Conservation (phyloP, 1,140 invertebrate species). For the Bombus confusus region DNA sequence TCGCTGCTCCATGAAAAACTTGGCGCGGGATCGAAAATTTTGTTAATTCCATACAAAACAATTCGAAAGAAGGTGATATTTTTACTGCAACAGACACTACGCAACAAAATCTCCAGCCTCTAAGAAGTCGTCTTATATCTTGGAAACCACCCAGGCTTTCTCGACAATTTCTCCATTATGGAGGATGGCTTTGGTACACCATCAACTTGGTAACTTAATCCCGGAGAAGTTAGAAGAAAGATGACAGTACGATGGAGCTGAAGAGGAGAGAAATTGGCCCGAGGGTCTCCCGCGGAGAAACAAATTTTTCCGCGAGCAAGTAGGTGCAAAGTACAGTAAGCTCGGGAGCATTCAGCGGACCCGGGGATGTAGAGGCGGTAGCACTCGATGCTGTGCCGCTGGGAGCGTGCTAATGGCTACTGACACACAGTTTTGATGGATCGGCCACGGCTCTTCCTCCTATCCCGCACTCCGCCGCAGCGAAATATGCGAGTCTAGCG, state of each 20-base stretch:
- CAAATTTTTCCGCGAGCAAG: conserved; percentile 55
- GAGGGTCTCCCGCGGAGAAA: conserved; percentile 20
- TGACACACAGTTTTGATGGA: conserved; percentile 84
- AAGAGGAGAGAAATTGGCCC: not conserved
- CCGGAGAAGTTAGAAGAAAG: not conserved
- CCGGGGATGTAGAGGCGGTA: conserved; percentile 37
- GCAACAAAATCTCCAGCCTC: not conserved
- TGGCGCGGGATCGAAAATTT: too few species aligned
- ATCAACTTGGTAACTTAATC: not conserved
- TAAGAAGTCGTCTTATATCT: not conserved
- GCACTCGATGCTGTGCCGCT: conserved; percentile 72
- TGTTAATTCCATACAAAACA: too few species aligned
- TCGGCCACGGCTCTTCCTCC: conserved; percentile 81
- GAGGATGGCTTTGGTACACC: not conserved
- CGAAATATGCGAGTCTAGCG: conserved; percentile 66
- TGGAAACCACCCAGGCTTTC: too few species aligned
- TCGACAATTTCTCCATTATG: not conserved
- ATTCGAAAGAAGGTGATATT: too few species aligned
- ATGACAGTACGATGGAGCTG: not conserved
- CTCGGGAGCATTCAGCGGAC: conserved; percentile 44
- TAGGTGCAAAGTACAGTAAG: conserved; percentile 58
- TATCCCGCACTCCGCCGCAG: conserved; percentile 57
- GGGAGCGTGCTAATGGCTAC: conserved; percentile 85
- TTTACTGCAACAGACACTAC: too few species aligned
- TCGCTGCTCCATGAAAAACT: too few species aligned